Base-by-base conservation (phyloP, 64 coral and sea anemone genomes). In the Actinia tenebrosa region DNA sequence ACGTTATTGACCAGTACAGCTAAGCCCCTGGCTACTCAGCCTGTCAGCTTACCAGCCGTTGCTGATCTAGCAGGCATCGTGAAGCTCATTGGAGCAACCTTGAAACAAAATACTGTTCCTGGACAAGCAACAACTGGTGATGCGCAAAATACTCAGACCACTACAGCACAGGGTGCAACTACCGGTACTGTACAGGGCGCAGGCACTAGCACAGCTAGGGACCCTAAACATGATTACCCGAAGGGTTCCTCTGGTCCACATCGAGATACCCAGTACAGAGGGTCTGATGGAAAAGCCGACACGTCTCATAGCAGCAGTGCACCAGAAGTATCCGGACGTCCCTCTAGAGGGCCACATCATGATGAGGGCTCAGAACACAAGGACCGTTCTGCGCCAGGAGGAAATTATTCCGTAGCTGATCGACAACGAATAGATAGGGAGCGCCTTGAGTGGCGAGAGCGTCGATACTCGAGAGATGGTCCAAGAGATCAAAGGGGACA, bases 371-470 rank as follows among this genome's bases (percentile, higher is more conserved):
- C 45, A 16, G 7, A 19, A 16, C 11, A 58, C 30, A 18, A 14
- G 19, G 80, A 52, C 22, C 46, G 80, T 45, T 4, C 17, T 53
- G 37, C 45, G 45, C 19, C 37, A 83, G 80, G n/a, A 44, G 30
- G 30, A 16, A 85, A 62, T 59, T 59, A 13, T 13, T 43, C 60
- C n/a, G 83, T 22, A 20, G 2, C 83, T 20, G 54, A 58, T 22
- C 60, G 60, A 44, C 83, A 85, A 19, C 54, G 60, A 63, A 85
- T 85, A 42, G 83, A 85, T 16, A 85, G 83, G 7, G 83, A 85
- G 8, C 83, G 83, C 20, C 83, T 85, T 4, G 83, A 85, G 23
- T 85, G 83, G 83, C 83, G 83, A 9, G 83, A 85, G 7, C 83
- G 83, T 60, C 54, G 83, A 22, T 42, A 85, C 19, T 64, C 83